Percentiles rank a stretch among this genome's conserved stretches.
Evolutionary conservation across 2,888 invertebrate genomes (phyloP).

Genomic region (Amphimallon solstitiale): DNA sequence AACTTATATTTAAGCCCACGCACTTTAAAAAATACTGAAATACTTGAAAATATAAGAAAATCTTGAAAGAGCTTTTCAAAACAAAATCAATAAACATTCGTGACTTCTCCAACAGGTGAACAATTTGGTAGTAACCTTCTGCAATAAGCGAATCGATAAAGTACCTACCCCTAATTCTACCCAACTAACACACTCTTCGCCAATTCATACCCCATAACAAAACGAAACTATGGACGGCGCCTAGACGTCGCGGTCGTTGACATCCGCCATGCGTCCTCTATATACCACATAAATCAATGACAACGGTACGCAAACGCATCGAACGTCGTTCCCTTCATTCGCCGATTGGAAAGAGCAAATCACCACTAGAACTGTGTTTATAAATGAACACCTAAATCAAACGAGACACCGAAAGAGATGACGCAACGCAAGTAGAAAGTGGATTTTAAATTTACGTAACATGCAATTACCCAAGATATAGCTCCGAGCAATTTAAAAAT

Average conservation of each 20-base stretch:
- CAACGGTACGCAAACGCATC: slow-evolving; percentile 26
- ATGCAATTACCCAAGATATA: background rate
- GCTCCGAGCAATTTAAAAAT: too few species aligned
- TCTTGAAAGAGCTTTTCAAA: too few species aligned
- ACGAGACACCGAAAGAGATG: background rate
- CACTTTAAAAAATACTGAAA: too few species aligned
- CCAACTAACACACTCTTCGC: slow-evolving; percentile 19
- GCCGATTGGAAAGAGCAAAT: slow-evolving; percentile 10
- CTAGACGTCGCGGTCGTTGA: slow-evolving; percentile 31
- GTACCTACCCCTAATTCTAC: slow-evolving; percentile 4
- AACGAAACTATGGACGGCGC: slow-evolving; percentile 7
- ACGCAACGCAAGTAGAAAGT: slow-evolving; percentile 16
- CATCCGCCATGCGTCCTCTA: slow-evolving; percentile 7
- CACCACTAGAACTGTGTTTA: too few species aligned
- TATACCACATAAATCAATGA: slow-evolving; percentile 23
- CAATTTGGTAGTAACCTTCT: too few species aligned
- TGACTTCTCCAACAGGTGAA: too few species aligned
- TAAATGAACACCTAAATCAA: background rate
- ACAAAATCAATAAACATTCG: too few species aligned
- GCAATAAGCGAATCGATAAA: too few species aligned
- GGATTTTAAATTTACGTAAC: slow-evolving; percentile 4
- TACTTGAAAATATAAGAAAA: too few species aligned
- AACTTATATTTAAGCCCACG: too few species aligned
- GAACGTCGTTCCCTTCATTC: background rate
- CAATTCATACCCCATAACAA: slow-evolving; percentile 16